Evolutionary conservation across 1,140 invertebrate species (phyloP), one percentile per base, ranked within the genome.

Genomic region (Daktulosphaira vitifoliae): DNA sequence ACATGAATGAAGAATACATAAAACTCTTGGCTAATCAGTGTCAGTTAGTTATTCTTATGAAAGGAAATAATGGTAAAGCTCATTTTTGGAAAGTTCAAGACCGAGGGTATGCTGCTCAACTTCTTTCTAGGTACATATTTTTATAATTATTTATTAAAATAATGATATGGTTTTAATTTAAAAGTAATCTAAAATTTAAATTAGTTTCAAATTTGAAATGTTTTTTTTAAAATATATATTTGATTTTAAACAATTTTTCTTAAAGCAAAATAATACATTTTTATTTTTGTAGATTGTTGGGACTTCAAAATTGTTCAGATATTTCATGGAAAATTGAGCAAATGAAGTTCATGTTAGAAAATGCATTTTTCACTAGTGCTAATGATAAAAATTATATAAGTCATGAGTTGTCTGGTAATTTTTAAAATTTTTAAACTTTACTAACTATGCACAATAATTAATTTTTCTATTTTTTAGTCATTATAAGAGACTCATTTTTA

Each of bases 61-160:
- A 66, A 49, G 44, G 9, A 48, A 56, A 53, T 11, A 66, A 49
- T 15, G 48, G 22, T 38, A 39, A 56, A 13, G 13, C 18, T 13
- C 56, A 62, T 48, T 62, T 62, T 46, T 66, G 66, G 66, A 66
- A 54, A 39, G 49, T 49, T 38, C 53, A 66, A 59, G 66, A 66
- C 20, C 52, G 53, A 48, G 53, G 66, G 9, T 66, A 66, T 42
- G 54, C 66, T 20, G 33, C 66, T 16, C 66, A 66, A 39, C 48
- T 66, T 50, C 48, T 66, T 29, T 26, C 66, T 50, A 59, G 66
- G 66, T 66, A 29, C 2, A 15, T 33, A 26, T 48, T 42, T 18
- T 33, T 5, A 33, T 33, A 11, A 11, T 33, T 33, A 6, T 33
- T 11, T 33, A 33, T n/a, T n/a, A n/a, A n/a, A n/a, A n/a, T n/a